Evolutionary conservation across 2,888 invertebrate genomes (phyloP).

Genomic region (Linnaemya vulpina): DNA sequence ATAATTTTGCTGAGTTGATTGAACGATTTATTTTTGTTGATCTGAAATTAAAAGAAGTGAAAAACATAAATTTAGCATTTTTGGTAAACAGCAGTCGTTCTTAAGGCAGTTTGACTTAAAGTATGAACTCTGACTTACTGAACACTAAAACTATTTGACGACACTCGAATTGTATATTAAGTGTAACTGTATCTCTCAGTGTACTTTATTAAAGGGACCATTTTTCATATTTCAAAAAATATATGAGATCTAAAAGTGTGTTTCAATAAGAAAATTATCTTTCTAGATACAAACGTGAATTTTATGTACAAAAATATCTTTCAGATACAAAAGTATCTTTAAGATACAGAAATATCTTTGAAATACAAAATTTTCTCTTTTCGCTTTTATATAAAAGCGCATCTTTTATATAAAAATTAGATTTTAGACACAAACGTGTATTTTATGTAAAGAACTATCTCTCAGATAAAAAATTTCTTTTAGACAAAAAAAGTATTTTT

Average conservation of each 20-base stretch:
- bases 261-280: not conserved
- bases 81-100: too few species aligned
- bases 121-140: too few species aligned
- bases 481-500: too few species aligned
- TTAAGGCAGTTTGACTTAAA: too few species aligned
- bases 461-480: not conserved
- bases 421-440: not conserved
- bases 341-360: not conserved
- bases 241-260: not conserved
- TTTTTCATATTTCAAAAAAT: not conserved
- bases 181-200: too few species aligned
- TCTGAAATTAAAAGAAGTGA: conserved; percentile 51
- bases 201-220: too few species aligned
- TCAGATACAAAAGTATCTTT: too few species aligned
- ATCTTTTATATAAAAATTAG: too few species aligned
- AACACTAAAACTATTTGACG: too few species aligned
- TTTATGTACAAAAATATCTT: conserved; percentile 4
- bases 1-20: not conserved
- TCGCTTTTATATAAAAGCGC: too few species aligned
- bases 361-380: not conserved
- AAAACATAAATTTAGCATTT: not conserved
- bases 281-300: not conserved
- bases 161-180: too few species aligned
- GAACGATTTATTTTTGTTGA: not conserved
- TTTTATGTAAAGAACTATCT: not conserved